These are phyloP conservation scores for Melipona bicolor DNA, from an alignment of 2,888 invertebrate genomes.

Conservation along the genomic window DNA sequence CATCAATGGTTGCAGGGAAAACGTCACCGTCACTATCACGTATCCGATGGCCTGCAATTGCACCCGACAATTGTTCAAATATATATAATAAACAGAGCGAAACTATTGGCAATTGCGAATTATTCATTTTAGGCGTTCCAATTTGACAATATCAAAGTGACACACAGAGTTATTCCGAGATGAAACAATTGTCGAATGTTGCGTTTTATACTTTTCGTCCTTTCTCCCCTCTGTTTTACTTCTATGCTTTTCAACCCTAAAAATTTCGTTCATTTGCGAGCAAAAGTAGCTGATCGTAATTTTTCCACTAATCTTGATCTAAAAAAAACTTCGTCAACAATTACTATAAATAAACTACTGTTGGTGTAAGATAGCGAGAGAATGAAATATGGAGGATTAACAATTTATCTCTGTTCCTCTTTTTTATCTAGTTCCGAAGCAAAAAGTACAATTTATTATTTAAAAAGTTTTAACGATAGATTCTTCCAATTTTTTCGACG, in stretches of 20 bases:
- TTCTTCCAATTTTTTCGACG: background rate
- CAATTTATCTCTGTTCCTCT: background rate
- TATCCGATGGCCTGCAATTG: slow-evolving; percentile 89
- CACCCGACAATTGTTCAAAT: slow-evolving; percentile 33
- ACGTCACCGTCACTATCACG: slow-evolving; percentile 89
- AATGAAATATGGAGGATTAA: background rate
- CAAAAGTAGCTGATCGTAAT: no score
- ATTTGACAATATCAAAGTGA: slow-evolving; percentile 12
- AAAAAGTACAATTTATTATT: background rate
- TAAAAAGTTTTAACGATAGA: background rate
- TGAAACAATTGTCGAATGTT: slow-evolving; percentile 6
- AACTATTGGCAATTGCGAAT: slow-evolving; percentile 1
- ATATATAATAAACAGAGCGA: slow-evolving; percentile 20
- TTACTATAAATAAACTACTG: no score
- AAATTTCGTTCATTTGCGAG: no score
- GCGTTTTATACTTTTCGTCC: background rate
- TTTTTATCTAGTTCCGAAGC: background rate
- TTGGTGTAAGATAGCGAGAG: background rate
- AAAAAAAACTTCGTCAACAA: no score
- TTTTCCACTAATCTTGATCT: no score
- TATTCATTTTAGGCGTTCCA: slow-evolving; percentile 21
- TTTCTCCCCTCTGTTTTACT: background rate
- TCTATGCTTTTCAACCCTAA: background rate
- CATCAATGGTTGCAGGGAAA: slow-evolving; percentile 90
- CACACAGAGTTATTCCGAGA: background rate